Conservation (phyloP, 2,888 invertebrate genomes). For the Phyllotreta striolata region DNA sequence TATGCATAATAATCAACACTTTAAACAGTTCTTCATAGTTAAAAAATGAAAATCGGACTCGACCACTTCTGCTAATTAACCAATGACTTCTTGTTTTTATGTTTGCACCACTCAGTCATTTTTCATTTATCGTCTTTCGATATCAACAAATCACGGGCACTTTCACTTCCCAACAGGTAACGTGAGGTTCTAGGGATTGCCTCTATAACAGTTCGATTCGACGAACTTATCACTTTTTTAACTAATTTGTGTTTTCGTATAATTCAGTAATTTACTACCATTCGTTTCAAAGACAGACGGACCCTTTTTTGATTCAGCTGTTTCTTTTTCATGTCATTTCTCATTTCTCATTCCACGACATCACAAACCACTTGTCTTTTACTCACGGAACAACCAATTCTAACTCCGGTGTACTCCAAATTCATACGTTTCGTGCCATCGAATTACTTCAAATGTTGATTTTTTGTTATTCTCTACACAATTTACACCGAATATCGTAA, state of each 20-base stretch:
- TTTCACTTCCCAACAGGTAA: conserved; percentile 35
- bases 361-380: conserved; percentile 17
- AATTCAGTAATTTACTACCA: conserved; percentile 33
- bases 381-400: background rate
- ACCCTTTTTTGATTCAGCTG: conserved; percentile 41
- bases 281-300: conserved; percentile 26
- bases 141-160: conserved; percentile 37
- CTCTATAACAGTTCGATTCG: conserved; percentile 5
- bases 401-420: no score
- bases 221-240: conserved; percentile 24
- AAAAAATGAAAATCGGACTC: conserved; percentile 33
- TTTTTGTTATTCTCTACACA: no score
- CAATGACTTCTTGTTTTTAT: conserved; percentile 44
- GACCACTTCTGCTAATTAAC: conserved; percentile 36
- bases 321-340: conserved; percentile 34
- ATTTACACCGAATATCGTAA: no score
- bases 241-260: conserved; percentile 34
- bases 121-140: conserved; percentile 41
- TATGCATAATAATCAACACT: conserved; percentile 35
- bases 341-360: conserved; percentile 18
- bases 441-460: no score
- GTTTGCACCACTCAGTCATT: conserved; percentile 44
- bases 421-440: no score
- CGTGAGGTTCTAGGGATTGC: conserved; percentile 9
- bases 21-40: conserved; percentile 39